These are phyloP conservation scores for Reticulitermes speratus DNA, from an alignment of 1,140 invertebrate species.

Conservation along the genomic window DNA sequence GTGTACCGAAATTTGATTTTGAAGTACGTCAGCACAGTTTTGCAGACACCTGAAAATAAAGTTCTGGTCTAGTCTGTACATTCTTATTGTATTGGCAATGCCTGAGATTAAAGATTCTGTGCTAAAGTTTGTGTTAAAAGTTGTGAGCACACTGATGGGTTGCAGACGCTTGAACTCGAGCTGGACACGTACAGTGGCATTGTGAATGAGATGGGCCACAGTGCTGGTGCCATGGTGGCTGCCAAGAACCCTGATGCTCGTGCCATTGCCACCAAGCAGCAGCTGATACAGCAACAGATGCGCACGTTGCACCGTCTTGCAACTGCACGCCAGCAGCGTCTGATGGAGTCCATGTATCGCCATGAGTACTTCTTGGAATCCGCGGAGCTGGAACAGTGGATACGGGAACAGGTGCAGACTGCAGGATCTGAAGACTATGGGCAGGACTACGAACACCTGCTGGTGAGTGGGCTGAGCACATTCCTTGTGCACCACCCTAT, in stretches of 20 bases:
- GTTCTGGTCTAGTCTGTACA: too few species aligned
- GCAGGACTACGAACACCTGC: constrained; percentile 93
- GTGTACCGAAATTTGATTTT: too few species aligned
- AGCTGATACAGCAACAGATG: constrained; percentile 74
- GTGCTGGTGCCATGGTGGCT: constrained; percentile 74
- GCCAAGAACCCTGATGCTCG: constrained; percentile 77
- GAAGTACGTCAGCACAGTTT: too few species aligned
- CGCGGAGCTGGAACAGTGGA: constrained; percentile 91
- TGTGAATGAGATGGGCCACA: constrained; percentile 88
- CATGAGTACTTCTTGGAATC: constrained; percentile 93
- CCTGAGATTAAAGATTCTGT: too few species aligned
- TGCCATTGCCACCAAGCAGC: constrained; percentile 74
- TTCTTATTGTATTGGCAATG: too few species aligned
- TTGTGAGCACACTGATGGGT: background rate
- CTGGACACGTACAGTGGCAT: constrained; percentile 91
- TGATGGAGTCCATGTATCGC: constrained; percentile 88
- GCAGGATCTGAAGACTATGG: constrained; percentile 95
- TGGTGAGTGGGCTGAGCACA: constrained; percentile 54
- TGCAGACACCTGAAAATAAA: too few species aligned
- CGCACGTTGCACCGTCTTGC: constrained; percentile 79
- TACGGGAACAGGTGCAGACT: constrained; percentile 86
- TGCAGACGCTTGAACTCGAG: constrained; percentile 82
- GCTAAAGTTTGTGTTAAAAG: too few species aligned
- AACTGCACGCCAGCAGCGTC: constrained; percentile 72
- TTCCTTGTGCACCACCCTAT: too few species aligned